These are phyloP conservation scores for Campoplex nolae DNA, from an alignment of 2,888 invertebrate genomes.

Conservation along the genomic window DNA sequence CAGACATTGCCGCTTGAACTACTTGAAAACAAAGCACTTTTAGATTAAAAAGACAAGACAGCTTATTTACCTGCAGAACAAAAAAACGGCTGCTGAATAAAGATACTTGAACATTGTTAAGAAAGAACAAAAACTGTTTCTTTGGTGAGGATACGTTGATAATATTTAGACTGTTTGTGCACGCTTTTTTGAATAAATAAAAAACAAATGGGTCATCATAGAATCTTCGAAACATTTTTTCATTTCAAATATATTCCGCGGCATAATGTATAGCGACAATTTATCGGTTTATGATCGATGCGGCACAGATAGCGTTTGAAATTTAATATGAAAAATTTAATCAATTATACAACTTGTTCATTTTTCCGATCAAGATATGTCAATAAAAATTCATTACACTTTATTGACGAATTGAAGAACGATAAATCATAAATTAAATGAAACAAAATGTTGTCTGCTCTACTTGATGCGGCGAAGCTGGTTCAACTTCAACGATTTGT, in stretches of 20 bases:
- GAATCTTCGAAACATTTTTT: not conserved
- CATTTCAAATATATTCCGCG: too few species aligned
- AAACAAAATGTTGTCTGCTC: not conserved
- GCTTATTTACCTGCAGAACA: not conserved
- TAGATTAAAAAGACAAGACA: not conserved
- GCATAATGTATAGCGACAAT: too few species aligned
- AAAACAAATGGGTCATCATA: not conserved
- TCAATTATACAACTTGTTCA: too few species aligned
- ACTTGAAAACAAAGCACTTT: slow-evolving; percentile 47
- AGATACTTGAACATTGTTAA: not conserved
- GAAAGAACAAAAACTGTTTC: not conserved
- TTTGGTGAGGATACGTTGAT: not conserved
- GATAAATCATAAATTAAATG: not conserved
- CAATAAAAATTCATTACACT: not conserved
- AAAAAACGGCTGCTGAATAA: not conserved
- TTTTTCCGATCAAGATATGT: too few species aligned
- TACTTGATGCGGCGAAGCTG: not conserved
- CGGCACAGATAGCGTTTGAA: too few species aligned
- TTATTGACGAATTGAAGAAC: not conserved
- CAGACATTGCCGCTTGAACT: not conserved
- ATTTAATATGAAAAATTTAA: too few species aligned
- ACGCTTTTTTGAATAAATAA: not conserved
- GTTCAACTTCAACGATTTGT: not conserved
- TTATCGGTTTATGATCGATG: too few species aligned
- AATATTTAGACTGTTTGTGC: too few species aligned